phyloP scores from a whole-genome alignment of 2,113 vertebrate genomes.

The Scalopus aquaticus region DNA sequence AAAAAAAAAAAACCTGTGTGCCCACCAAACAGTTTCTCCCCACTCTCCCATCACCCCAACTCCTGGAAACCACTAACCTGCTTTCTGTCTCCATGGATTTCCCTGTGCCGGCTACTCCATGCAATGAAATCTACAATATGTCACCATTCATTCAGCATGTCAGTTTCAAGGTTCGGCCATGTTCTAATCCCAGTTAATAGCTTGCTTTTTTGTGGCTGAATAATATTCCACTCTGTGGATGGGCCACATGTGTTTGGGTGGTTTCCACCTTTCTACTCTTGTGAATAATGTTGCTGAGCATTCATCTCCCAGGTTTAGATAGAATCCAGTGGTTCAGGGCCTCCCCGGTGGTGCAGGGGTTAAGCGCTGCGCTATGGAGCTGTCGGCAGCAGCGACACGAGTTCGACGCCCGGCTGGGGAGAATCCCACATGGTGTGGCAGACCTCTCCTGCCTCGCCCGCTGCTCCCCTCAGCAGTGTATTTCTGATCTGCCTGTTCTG shows the following conservation, averaged over 20 bases:
- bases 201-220: background rate
- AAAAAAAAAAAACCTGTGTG: too few species aligned
- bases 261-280: too few species aligned
- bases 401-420: too few species aligned
- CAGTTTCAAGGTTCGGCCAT: background rate
- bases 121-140: accelerated
- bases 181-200: accelerated
- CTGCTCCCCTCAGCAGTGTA: too few species aligned
- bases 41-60: accelerated
- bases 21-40: background rate
- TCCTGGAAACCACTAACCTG: background rate
- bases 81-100: too few species aligned
- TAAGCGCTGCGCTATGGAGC: too few species aligned
- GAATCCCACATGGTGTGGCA: too few species aligned
- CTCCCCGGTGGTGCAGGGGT: too few species aligned
- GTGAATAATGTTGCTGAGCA: background rate
- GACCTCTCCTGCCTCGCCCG: too few species aligned
- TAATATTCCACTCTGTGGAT: accelerated
- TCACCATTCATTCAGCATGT: background rate
- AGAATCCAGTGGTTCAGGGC: background rate
- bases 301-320: background rate
- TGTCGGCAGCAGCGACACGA: too few species aligned
- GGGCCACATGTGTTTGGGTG: accelerated
- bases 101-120: background rate
- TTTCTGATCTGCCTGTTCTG: too few species aligned